Conservation (phyloP, 2,797 vertebrate genomes). For the Petrocephalus sullivani region DNA sequence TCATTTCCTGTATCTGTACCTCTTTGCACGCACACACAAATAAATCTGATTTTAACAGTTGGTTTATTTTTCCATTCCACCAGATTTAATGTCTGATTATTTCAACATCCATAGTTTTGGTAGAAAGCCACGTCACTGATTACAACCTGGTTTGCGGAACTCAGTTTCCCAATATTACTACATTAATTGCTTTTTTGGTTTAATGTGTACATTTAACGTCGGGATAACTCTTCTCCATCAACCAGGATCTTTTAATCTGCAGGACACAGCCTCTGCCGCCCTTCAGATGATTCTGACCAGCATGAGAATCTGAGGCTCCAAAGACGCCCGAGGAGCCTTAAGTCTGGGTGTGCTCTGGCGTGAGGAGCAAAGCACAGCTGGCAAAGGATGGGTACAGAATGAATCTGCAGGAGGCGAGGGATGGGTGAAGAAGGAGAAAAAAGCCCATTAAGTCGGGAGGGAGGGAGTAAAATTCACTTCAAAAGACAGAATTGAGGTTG, state of each 20-base stretch:
- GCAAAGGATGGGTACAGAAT: background rate
- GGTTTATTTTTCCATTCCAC: background rate
- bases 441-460: background rate
- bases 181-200: background rate
- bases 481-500: background rate
- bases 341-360: background rate
- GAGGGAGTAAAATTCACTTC: background rate
- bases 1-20: background rate
- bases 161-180: background rate
- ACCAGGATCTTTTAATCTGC: background rate
- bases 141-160: background rate
- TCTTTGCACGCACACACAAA: background rate
- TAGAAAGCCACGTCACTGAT: background rate
- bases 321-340: background rate
- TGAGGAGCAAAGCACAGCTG: background rate
- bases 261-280: background rate
- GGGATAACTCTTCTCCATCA: background rate
- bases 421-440: background rate
- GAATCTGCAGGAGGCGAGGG: background rate
- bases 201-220: background rate
- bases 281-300: background rate
- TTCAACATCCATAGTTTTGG: background rate
- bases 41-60: background rate
- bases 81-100: slow-evolving; percentile 1
- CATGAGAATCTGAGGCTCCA: background rate